Percentiles rank a stretch among this genome's conserved stretches.
Evolutionary conservation across 2,113 vertebrate species (phyloP).

Genomic region (Lanius ludovicianus): DNA sequence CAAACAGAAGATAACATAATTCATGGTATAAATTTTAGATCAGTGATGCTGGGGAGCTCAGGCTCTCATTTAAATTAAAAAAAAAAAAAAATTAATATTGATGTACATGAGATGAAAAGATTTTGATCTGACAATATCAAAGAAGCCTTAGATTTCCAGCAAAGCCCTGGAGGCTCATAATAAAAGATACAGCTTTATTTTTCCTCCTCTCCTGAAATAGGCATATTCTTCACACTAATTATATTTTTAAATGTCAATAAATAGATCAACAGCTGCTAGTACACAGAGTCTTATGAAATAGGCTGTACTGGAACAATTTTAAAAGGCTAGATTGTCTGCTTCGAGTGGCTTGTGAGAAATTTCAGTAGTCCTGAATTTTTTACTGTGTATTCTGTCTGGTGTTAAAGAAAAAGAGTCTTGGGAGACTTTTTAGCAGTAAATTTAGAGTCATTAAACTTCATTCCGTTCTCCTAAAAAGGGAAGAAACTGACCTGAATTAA

Average conservation of each 20-base stretch:
- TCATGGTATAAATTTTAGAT: not conserved
- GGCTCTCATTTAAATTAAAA: not conserved
- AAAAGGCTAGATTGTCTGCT: not conserved
- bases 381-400: not conserved
- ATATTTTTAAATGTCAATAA: not conserved
- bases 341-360: not conserved
- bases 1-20: not conserved
- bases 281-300: not conserved
- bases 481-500: not conserved
- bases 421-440: not conserved
- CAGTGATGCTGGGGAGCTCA: not conserved
- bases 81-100: not conserved
- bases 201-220: not conserved
- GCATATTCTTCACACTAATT: not conserved
- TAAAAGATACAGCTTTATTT: not conserved
- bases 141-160: constrained; percentile 1
- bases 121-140: constrained; percentile 33
- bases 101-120: constrained; percentile 4
- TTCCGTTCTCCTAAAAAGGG: not conserved
- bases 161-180: not conserved
- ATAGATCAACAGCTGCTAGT: not conserved
- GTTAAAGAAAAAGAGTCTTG: not conserved
- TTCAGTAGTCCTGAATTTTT: not conserved
- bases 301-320: not conserved
- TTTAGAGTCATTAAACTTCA: not conserved